phyloP scores from a whole-genome alignment of 2,797 vertebrate species.

The Smutsia temminckii region DNA sequence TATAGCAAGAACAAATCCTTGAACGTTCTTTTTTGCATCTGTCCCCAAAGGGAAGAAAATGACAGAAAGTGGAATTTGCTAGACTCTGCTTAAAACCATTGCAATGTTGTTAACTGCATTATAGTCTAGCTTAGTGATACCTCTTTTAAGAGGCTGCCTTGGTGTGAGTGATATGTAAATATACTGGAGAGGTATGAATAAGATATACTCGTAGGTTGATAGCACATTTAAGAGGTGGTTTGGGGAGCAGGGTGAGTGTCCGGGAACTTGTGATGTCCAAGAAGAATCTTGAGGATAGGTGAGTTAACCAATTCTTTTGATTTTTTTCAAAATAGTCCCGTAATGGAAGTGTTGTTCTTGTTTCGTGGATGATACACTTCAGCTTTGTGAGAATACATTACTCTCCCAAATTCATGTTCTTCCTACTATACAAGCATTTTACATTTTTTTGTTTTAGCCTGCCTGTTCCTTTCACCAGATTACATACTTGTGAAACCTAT shows the following conservation, averaged over 20 bases:
- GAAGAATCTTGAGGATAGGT: background rate
- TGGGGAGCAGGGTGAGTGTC: accelerated
- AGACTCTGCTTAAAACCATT: background rate
- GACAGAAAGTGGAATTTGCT: background rate
- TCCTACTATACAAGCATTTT: background rate
- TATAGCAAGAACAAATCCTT: background rate
- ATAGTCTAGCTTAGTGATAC: background rate
- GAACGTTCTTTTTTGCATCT: background rate
- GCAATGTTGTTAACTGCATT: background rate
- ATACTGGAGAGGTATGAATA: background rate
- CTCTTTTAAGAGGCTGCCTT: background rate
- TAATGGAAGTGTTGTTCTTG: background rate
- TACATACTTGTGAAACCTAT: background rate
- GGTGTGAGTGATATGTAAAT: background rate
- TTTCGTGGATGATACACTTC: background rate
- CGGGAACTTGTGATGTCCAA: no score
- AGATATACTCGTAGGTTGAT: background rate
- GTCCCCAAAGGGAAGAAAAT: background rate
- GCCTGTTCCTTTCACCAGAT: background rate
- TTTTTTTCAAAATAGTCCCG: background rate
- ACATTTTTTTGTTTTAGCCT: background rate
- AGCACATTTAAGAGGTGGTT: background rate
- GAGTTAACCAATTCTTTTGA: background rate
- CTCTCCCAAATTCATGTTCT: background rate
- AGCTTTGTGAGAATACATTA: background rate